phyloP scores from a whole-genome alignment of 2,888 invertebrate species.

The Atethmia centrago region DNA sequence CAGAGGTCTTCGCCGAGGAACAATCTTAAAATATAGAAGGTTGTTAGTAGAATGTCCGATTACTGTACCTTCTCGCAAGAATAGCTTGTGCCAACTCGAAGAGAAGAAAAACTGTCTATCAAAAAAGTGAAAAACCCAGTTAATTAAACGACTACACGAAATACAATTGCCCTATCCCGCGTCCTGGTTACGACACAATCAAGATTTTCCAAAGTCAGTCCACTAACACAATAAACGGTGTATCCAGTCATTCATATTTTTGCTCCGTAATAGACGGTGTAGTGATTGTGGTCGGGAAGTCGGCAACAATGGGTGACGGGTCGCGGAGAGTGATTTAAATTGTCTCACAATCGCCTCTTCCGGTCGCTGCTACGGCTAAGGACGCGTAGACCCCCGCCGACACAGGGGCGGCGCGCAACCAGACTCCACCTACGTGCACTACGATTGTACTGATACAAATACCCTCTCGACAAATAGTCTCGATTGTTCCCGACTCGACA shows the following conservation, averaged over 20 bases:
- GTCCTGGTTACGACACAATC: slow-evolving; percentile 21
- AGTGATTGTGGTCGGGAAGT: slow-evolving; percentile 78
- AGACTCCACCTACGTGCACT: slow-evolving; percentile 62
- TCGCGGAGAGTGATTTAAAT: slow-evolving; percentile 83
- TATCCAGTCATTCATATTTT: slow-evolving; percentile 65
- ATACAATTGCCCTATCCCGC: not conserved
- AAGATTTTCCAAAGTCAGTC: slow-evolving; percentile 34
- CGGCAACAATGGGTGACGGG: slow-evolving; percentile 80
- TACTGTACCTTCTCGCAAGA: not conserved
- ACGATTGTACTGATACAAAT: slow-evolving; percentile 66
- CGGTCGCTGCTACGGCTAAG: slow-evolving; percentile 76
- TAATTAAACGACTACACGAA: not conserved
- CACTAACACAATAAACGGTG: slow-evolving; percentile 54
- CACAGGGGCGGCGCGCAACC: slow-evolving; percentile 59
- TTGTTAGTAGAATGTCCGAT: not conserved
- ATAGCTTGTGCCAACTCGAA: not conserved
- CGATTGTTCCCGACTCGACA: slow-evolving; percentile 65
- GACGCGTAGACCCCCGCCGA: slow-evolving; percentile 69
- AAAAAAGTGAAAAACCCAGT: not conserved
- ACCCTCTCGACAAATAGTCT: slow-evolving; percentile 69
- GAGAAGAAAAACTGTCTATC: not conserved
- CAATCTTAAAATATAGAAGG: not conserved
- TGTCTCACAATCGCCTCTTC: slow-evolving; percentile 87
- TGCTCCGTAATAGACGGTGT: slow-evolving; percentile 63
- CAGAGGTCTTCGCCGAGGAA: not conserved